These are phyloP conservation scores for Phania funesta DNA, from an alignment of 2,888 invertebrate genomes.

Conservation along the genomic window DNA sequence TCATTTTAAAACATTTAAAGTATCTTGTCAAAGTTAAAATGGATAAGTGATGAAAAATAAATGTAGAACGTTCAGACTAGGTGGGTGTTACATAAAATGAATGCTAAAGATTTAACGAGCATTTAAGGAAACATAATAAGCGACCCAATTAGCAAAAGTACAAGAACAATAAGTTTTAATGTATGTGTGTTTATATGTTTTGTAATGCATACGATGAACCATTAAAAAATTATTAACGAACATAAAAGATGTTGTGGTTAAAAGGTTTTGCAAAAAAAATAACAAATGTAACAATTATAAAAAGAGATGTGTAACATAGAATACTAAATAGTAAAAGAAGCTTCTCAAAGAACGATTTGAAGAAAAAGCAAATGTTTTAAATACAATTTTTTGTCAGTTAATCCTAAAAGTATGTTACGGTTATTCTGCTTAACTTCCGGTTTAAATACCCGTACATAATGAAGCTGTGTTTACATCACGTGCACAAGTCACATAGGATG, in stretches of 20 bases:
- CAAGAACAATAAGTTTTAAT: constrained; percentile 41
- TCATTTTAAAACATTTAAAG: constrained; percentile 26
- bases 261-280: background rate
- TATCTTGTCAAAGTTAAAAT: constrained; percentile 50
- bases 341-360: background rate
- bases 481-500: too few species aligned
- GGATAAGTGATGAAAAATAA: constrained; percentile 57
- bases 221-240: constrained; percentile 39
- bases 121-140: constrained; percentile 72
- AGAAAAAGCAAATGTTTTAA: background rate
- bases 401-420: constrained; percentile 1
- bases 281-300: constrained; percentile 26
- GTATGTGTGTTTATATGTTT: background rate
- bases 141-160: constrained; percentile 78
- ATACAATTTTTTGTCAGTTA: background rate
- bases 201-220: constrained; percentile 51
- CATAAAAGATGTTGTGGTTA: constrained; percentile 14
- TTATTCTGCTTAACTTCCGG: too few species aligned
- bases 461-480: too few species aligned
- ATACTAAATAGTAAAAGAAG: background rate
- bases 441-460: too few species aligned
- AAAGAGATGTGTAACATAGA: background rate
- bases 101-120: constrained; percentile 51
- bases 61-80: constrained; percentile 58
- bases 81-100: constrained; percentile 21